These are phyloP conservation scores for Acrossocheilus fasciatus DNA, from an alignment of 2,797 vertebrate genomes.

Conservation along the genomic window DNA sequence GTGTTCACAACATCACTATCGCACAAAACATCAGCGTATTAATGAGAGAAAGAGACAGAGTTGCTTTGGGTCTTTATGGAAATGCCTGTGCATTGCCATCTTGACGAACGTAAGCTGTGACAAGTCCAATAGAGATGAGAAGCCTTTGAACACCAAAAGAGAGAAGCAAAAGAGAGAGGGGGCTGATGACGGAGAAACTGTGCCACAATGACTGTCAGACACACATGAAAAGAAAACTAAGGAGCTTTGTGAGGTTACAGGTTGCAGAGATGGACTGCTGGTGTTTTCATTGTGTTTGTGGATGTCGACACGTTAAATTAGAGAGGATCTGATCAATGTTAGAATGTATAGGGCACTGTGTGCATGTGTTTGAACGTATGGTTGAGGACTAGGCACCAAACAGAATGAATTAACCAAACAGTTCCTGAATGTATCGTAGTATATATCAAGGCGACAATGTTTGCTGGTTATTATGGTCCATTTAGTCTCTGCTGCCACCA, in stretches of 20 bases:
- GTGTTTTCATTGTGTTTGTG: background rate
- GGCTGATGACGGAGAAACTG: constrained; percentile 9
- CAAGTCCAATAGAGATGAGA: constrained; percentile 61
- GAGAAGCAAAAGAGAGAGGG: constrained; percentile 28
- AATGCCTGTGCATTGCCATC: constrained; percentile 43
- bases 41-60: constrained; percentile 33
- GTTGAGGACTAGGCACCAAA: background rate
- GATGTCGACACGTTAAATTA: background rate
- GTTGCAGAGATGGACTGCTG: background rate
- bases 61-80: constrained; percentile 23
- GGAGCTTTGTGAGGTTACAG: constrained; percentile 8
- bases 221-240: constrained; percentile 27
- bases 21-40: constrained; percentile 22
- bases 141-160: constrained; percentile 64
- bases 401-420: background rate
- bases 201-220: constrained; percentile 27
- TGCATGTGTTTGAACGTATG: background rate
- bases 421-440: background rate
- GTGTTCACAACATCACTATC: constrained; percentile 1
- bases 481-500: background rate
- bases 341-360: background rate
- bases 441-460: background rate
- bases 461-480: background rate
- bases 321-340: background rate
- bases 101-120: constrained; percentile 59